Base-by-base conservation (phyloP, 2,888 invertebrate genomes). In the Kryphioiulus occultus region DNA sequence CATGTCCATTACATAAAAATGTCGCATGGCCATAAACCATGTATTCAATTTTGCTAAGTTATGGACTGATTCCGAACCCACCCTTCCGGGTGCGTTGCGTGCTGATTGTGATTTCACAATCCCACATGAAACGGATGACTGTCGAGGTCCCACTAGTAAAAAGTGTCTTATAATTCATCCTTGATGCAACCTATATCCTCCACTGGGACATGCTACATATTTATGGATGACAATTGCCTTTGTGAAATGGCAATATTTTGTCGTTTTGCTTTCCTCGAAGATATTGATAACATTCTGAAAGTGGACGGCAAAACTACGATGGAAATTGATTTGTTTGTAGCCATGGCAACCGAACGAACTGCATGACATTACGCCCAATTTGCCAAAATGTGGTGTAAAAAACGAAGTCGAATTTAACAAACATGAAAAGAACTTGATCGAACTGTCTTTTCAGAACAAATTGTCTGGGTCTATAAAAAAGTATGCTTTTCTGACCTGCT, bases 201-300 rank as follows among this genome's bases (percentile, higher is more conserved):
- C 78, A 15, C 78, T 78, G 78, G 78, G 30, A 78, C 15, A 22
- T 78, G 30, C 30, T 78, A 78, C 78, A 78, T 78, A 78, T 78
- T 78, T 78, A 78, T 78, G 15, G 78, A 78, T 78, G 78, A 78
- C 78, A 78, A 78, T 78, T 78, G 78, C 78, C 78, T 78, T 78
- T 78, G 78, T 78, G 78, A 78, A 26, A 26, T 78, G 78, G 78
- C 78, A 78, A 78, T 78, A 78, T 78, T 78, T 10, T 12, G 78
- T 26, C 78, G 78, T 78, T 78, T 78, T 78, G 78, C 78, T 78
- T 78, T 78, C 78, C 78, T 78, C 78, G 78, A 78, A 78, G 78
- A 78, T 78, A 78, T 78, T 78, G 78, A 78, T 78, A 78, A 78
- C 12, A 78, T 78, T 78, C 78, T 78, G 30, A 78, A 78, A 15